A percentile compares a stretch with the other conserved stretches of the same genome.
phyloP scores from a whole-genome alignment of 2,797 vertebrate species.

The Philypnodon macrostomus region DNA sequence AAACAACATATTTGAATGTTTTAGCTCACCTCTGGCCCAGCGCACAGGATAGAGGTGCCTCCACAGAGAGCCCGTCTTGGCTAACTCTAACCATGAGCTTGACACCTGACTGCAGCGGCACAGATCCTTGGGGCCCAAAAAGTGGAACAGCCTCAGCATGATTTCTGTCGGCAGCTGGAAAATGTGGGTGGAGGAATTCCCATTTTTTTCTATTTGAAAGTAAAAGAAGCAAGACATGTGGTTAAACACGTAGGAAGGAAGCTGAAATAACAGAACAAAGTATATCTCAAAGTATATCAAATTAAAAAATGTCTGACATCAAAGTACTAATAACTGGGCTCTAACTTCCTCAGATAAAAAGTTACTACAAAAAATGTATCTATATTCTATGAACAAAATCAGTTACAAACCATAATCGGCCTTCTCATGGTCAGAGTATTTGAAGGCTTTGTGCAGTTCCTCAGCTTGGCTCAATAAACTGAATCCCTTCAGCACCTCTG shows the following conservation, averaged over 20 bases:
- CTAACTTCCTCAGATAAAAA: too few species aligned
- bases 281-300: too few species aligned
- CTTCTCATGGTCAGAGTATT: constrained; percentile 94
- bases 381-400: too few species aligned
- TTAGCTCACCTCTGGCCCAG: constrained; percentile 89
- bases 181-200: constrained; percentile 77
- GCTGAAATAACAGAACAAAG: too few species aligned
- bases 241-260: too few species aligned
- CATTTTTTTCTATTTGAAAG: constrained; percentile 78
- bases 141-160: constrained; percentile 89
- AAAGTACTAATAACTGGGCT: too few species aligned
- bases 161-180: constrained; percentile 90
- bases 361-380: too few species aligned
- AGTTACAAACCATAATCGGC: constrained; percentile 85
- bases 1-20: neutral
- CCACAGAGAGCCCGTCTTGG: constrained; percentile 92
- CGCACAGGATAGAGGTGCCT: constrained; percentile 93
- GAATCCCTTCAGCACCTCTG: constrained; percentile 86
- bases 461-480: constrained; percentile 90
- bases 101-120: constrained; percentile 93
- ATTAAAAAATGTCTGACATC: too few species aligned
- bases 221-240: neutral
- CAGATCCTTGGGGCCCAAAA: constrained; percentile 87
- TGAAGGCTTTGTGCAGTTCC: constrained; percentile 91
- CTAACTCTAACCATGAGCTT: constrained; percentile 86